These are phyloP conservation scores for Podocnemis expansa DNA, from an alignment of 2,113 vertebrate genomes.

Conservation along the genomic window DNA sequence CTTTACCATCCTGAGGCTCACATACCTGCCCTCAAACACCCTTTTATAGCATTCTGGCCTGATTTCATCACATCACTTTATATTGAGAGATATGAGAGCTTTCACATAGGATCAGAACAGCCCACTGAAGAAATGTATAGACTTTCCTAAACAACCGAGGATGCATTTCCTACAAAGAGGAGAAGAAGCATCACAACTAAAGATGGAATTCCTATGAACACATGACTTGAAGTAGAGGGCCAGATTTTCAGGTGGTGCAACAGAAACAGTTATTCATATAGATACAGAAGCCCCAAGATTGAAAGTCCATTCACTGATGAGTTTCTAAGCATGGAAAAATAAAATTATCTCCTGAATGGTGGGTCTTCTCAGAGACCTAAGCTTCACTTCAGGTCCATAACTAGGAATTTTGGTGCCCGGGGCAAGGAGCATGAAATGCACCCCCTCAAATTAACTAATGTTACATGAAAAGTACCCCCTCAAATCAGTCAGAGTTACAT, in stretches of 20 bases:
- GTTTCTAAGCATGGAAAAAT: background rate
- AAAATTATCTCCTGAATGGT: no score
- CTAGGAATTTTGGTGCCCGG: no score
- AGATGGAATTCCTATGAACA: background rate
- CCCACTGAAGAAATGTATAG: background rate
- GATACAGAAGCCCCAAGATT: background rate
- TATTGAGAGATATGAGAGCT: background rate
- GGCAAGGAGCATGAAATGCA: no score
- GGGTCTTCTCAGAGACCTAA: no score
- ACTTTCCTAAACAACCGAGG: background rate
- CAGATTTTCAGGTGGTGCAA: background rate
- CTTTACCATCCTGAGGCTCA: no score
- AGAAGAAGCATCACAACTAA: background rate
- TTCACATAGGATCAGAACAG: background rate
- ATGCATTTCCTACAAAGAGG: background rate
- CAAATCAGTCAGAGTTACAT: no score
- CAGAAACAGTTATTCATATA: background rate
- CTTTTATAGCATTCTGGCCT: no score
- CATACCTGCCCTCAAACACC: no score
- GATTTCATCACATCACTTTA: no score
- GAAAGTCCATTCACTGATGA: background rate
- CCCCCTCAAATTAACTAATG: no score
- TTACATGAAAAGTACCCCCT: no score
- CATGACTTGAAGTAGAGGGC: background rate
- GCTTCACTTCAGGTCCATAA: no score